Conservation (phyloP, 1,140 invertebrate species). For the Campoletis sonorensis region DNA sequence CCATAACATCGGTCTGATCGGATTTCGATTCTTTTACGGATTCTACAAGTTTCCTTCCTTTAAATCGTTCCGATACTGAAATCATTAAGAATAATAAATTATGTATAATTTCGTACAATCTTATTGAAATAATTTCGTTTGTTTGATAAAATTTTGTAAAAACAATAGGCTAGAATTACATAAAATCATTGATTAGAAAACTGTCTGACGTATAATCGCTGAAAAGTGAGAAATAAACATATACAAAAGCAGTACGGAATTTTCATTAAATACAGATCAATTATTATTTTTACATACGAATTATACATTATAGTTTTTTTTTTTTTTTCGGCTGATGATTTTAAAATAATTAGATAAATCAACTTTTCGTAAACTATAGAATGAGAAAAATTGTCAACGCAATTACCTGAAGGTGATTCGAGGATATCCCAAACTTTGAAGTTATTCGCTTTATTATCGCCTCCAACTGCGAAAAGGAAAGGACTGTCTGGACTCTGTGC, state of each 20-base stretch:
- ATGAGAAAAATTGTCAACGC: background rate
- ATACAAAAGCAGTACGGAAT: too few relatives aligned
- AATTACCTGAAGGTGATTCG: slow-evolving; percentile 81
- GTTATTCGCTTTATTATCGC: slow-evolving; percentile 88
- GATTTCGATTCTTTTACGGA: background rate
- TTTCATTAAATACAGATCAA: too few relatives aligned
- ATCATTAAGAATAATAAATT: background rate
- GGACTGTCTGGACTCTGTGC: slow-evolving; percentile 88
- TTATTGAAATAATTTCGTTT: too few relatives aligned
- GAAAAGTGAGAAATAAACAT: too few relatives aligned
- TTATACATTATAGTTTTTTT: background rate
- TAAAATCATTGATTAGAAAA: too few relatives aligned
- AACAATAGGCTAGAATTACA: too few relatives aligned
- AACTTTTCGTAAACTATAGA: background rate
- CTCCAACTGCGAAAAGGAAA: slow-evolving; percentile 87
- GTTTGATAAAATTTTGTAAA: too few relatives aligned
- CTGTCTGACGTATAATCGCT: too few relatives aligned
- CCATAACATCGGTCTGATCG: slow-evolving; percentile 58
- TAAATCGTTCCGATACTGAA: slow-evolving; percentile 57
- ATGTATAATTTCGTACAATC: too few relatives aligned
- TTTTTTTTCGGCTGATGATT: slow-evolving; percentile 13
- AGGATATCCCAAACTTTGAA: slow-evolving; percentile 87
- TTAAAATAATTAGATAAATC: background rate
- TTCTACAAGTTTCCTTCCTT: slow-evolving; percentile 42
- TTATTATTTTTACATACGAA: slow-evolving; percentile 19